Evolutionary conservation across 2,113 vertebrate genomes (phyloP).

Genomic region (Tricholaema leucomelas): DNA sequence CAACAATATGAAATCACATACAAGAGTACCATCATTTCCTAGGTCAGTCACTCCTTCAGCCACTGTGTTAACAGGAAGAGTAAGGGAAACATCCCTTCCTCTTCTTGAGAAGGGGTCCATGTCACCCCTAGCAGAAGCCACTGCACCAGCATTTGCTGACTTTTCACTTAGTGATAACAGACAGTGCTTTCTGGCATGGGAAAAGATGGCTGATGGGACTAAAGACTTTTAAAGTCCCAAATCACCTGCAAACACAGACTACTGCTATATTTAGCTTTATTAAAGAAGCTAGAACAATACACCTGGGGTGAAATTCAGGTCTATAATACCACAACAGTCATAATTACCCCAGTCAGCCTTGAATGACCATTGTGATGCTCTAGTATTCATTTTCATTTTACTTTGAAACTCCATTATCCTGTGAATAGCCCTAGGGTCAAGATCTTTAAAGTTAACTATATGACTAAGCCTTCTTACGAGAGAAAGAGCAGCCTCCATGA

Average conservation of each 20-base stretch:
- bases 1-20: neutral
- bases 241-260: neutral
- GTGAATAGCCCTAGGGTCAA: neutral
- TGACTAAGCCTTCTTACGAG: neutral
- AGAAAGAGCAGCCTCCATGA: neutral
- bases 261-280: neutral
- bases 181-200: neutral
- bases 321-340: neutral
- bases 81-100: neutral
- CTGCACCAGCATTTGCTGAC: neutral
- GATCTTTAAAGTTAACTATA: neutral
- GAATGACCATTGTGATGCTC: neutral
- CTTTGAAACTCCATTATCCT: neutral
- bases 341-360: neutral
- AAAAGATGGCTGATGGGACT: neutral
- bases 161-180: neutral
- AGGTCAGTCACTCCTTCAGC: neutral
- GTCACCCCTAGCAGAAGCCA: neutral
- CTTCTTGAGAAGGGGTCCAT: neutral
- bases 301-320: accelerated
- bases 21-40: neutral
- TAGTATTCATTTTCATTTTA: neutral
- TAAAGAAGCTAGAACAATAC: neutral
- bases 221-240: neutral
- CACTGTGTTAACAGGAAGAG: neutral